Base-by-base conservation (phyloP, 2,797 vertebrate species). In the Manis pentadactyla region DNA sequence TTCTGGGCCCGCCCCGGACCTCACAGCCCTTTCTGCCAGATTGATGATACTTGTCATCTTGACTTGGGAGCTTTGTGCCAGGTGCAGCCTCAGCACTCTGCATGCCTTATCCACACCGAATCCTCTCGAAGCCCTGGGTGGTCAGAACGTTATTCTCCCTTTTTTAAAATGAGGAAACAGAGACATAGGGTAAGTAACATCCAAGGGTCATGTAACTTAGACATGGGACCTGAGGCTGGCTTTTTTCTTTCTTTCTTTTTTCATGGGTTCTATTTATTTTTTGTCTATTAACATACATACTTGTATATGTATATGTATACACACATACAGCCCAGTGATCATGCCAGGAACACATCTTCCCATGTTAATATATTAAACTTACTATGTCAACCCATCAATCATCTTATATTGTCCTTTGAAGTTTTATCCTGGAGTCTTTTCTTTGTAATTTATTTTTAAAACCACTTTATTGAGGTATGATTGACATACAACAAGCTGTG, bases 71-170 rank as follows among this genome's bases (percentile, higher is more conserved):
- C 3, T 8, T 1, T 7, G 19, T n/a, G 13, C 39, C 51, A 11
- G 55, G 51, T 0, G n/a, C 21, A 2, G 37, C 61, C 78, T 42
- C 25, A 8, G 31, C 18, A 9, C 19, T 27, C 23, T 11, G 19
- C 73, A 31, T 4, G 5, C 1, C 0, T 29, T 5, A 3, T 27
- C 51, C 27, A 73, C 49, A 1, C 2, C 0, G 57, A 29, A 2
- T 15, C 18, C 29, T 25, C 61, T 19, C 46, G 23, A 1, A 25
- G 61, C 5, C 11, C 73, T 4, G 21, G 1, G 18, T 25, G 21
- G 46, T 68, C 23, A 21, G 69, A 12, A n/a, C 0, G 1, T 3
- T 12, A 7, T 51, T 59, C 69, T n/a, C 12, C n/a, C 12, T 46
- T 49, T 86, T 73, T 39, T 51, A 27, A 79, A 19, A 71, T 83